Evolutionary conservation across 37 sponge, comb jelly and placozoan genomes (phyloP).

Genomic region (Bolinopsis microptera): DNA sequence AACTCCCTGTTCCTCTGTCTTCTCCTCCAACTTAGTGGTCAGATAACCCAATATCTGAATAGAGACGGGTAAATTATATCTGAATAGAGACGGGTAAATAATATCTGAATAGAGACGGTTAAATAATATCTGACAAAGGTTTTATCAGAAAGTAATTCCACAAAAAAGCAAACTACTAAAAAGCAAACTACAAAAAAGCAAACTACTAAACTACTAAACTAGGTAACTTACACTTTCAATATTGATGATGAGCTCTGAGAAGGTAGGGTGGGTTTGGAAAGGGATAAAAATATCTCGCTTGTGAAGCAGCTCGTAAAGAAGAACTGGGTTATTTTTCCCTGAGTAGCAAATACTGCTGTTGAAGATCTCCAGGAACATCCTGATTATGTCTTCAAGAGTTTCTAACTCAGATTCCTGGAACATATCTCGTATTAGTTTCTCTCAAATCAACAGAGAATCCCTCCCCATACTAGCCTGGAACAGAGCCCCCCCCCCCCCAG

Average conservation of each 20-base stretch:
- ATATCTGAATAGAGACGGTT: conserved; percentile 76
- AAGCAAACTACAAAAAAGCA: not conserved
- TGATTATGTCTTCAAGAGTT: conserved; percentile 86
- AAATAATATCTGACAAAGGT: too few species aligned
- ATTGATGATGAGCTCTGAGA: conserved; percentile 83
- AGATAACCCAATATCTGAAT: conserved; percentile 81
- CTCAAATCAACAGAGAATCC: not conserved
- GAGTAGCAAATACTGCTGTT: conserved; percentile 84
- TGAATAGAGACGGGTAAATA: too few species aligned
- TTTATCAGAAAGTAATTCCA: too few species aligned
- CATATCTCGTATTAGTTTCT: too few species aligned
- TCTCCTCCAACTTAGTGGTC: conserved; percentile 74
- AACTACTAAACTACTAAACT: not conserved
- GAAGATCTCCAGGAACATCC: conserved; percentile 89
- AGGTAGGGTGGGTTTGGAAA: conserved; percentile 77
- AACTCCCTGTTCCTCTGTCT: conserved; percentile 69
- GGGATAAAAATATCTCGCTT: conserved; percentile 82
- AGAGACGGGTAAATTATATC: too few species aligned
- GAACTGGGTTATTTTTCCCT: conserved; percentile 83
- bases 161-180: not conserved
- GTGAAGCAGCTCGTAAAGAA: conserved; percentile 90
- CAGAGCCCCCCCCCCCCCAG: too few species aligned
- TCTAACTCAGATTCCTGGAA: conserved; percentile 73
- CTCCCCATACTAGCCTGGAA: too few species aligned
- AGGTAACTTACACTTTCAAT: conserved; percentile 79